Conservation (phyloP, 1,140 invertebrate species). For the Akabosia matsudoensis region DNA sequence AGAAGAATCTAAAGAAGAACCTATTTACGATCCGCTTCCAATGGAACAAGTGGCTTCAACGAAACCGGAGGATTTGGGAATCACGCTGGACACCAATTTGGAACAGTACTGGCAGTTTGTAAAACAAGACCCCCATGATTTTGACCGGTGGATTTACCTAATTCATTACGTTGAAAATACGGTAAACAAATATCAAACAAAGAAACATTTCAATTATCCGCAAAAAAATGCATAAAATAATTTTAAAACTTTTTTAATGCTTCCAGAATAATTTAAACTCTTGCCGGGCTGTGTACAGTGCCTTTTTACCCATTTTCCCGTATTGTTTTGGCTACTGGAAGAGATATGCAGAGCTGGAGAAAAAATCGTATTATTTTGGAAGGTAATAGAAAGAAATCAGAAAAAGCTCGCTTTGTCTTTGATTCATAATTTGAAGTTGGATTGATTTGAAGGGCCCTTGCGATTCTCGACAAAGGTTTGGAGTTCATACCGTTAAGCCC, state of each 20-base stretch:
- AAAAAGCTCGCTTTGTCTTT: no score
- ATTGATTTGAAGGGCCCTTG: conserved; percentile 35
- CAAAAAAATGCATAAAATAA: conserved; percentile 3
- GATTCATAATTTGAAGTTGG: not conserved
- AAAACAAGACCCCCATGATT: conserved; percentile 40
- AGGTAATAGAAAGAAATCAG: no score
- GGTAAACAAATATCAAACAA: conserved; percentile 22
- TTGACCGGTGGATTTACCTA: conserved; percentile 44
- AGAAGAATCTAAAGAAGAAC: conserved; percentile 26
- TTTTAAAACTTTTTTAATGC: conserved; percentile 26
- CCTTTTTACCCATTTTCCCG: conserved; percentile 46
- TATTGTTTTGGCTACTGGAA: conserved; percentile 48
- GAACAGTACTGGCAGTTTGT: conserved; percentile 44
- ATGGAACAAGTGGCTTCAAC: conserved; percentile 43
- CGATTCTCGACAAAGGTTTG: conserved; percentile 35
- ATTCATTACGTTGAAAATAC: conserved; percentile 41
- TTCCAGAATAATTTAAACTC: conserved; percentile 33
- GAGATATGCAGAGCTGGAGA: conserved; percentile 43
- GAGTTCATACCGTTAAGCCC: conserved; percentile 42
- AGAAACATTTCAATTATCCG: not conserved
- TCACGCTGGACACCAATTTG: conserved; percentile 26
- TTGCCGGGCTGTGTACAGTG: conserved; percentile 43
- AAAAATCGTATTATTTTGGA: conserved; percentile 36
- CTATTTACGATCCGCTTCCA: conserved; percentile 43
- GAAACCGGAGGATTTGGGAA: not conserved